A percentile compares a stretch with the other conserved stretches of the same genome.
These are phyloP conservation scores for Akabosia matsudoensis DNA, from an alignment of 1,140 invertebrate species.

Conservation along the genomic window DNA sequence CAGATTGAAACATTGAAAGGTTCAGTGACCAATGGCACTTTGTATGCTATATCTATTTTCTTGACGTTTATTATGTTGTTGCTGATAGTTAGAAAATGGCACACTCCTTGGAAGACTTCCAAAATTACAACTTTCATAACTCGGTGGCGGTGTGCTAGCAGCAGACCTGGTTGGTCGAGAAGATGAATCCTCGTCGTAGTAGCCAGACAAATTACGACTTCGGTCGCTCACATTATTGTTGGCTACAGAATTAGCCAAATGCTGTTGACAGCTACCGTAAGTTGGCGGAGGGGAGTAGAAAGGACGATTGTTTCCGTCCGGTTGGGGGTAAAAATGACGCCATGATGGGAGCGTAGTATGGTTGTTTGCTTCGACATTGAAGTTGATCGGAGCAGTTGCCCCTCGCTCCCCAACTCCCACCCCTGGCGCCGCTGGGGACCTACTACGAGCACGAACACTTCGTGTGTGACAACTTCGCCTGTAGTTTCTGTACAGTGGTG, in stretches of 20 bases:
- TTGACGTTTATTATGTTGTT: neutral
- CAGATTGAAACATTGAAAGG: too few relatives aligned
- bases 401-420: neutral
- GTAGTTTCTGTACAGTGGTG: neutral
- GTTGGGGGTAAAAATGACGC: constrained; percentile 13
- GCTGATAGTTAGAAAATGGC: neutral
- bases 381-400: neutral
- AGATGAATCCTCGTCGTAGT: neutral
- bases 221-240: neutral
- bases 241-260: neutral
- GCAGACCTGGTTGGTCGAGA: neutral
- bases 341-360: neutral
- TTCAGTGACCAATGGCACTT: too few relatives aligned
- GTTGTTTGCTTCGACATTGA: neutral
- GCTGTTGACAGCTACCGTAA: constrained; percentile 6
- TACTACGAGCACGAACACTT: neutral
- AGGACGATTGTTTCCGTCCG: neutral
- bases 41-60: neutral
- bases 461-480: neutral
- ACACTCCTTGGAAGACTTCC: constrained; percentile 3
- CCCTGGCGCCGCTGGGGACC: neutral
- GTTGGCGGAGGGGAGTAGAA: constrained; percentile 3
- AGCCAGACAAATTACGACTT: neutral
- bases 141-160: constrained; percentile 2
- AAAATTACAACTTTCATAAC: constrained; percentile 14